A percentile compares a stretch with the other conserved stretches of the same genome.
phyloP scores from a whole-genome alignment of 1,140 invertebrate genomes.

The Psilanteris sp. region DNA sequence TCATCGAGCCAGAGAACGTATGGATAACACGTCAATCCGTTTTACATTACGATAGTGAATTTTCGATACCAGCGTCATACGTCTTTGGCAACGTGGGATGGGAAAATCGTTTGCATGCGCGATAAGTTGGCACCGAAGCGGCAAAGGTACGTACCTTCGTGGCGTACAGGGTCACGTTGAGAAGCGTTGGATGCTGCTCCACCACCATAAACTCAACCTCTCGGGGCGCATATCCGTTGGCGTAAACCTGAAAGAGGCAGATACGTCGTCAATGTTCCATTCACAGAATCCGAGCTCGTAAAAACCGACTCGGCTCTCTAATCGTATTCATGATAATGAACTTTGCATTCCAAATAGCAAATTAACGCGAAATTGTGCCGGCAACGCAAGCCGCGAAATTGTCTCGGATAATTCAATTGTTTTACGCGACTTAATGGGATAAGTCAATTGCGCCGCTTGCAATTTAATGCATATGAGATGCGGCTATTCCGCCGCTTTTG shows the following conservation, averaged over 20 bases:
- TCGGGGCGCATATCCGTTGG: constrained; percentile 89
- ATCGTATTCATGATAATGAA: constrained; percentile 51
- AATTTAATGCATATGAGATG: constrained; percentile 26
- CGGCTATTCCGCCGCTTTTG: too few relatives aligned
- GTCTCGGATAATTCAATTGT: constrained; percentile 38
- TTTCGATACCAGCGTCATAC: constrained; percentile 58
- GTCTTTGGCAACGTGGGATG: constrained; percentile 33
- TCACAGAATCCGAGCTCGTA: constrained; percentile 5
- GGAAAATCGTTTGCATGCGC: constrained; percentile 56
- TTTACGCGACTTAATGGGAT: constrained; percentile 18
- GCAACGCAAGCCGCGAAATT: constrained; percentile 5
- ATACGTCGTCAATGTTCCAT: constrained; percentile 36
- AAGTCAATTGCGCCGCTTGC: constrained; percentile 1
- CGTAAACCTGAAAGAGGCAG: constrained; percentile 84
- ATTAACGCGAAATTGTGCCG: constrained; percentile 29
- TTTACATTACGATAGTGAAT: constrained; percentile 63
- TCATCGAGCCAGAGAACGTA: constrained; percentile 47
- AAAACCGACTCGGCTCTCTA: constrained; percentile 35
- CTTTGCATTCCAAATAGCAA: constrained; percentile 17
- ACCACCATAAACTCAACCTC: constrained; percentile 92
- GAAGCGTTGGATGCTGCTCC: constrained; percentile 90
- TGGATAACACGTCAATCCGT: constrained; percentile 60
- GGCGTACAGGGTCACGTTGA: constrained; percentile 90
- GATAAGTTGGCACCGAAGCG: constrained; percentile 42
- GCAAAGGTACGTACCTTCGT: constrained; percentile 84